phyloP scores from a whole-genome alignment of 2,888 invertebrate genomes.

The Rhabditophanes sp. region DNA sequence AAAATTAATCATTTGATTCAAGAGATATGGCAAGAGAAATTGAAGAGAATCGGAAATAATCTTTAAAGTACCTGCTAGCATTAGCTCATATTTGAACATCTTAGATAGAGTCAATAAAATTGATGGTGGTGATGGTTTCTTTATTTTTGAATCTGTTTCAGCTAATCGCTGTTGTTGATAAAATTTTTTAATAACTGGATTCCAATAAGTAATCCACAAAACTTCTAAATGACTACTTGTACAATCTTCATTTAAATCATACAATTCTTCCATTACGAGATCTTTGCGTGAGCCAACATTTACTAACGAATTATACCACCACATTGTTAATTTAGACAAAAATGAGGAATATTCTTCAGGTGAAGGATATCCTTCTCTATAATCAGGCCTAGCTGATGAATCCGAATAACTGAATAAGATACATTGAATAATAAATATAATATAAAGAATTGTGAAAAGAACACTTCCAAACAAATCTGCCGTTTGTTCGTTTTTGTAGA shows the following conservation, averaged over 20 bases:
- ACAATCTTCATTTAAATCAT: slow-evolving; percentile 25
- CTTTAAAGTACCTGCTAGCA: slow-evolving; percentile 57
- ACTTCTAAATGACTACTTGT: slow-evolving; percentile 16
- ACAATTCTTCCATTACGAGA: slow-evolving; percentile 28
- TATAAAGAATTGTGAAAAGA: too few species aligned
- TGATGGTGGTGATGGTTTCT: too few species aligned
- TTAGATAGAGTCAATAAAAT: slow-evolving; percentile 67
- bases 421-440: too few species aligned
- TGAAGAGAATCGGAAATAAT: slow-evolving; percentile 51
- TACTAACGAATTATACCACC: slow-evolving; percentile 34
- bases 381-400: too few species aligned
- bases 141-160: too few species aligned
- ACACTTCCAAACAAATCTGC: too few species aligned
- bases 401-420: too few species aligned
- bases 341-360: slow-evolving; percentile 56
- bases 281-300: slow-evolving; percentile 23
- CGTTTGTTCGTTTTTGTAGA: too few species aligned
- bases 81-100: slow-evolving; percentile 70
- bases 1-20: slow-evolving; percentile 55
- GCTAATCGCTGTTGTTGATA: too few species aligned
- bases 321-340: slow-evolving; percentile 25
- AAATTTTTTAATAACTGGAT: slow-evolving; percentile 19
- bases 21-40: slow-evolving; percentile 73
- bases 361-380: too few species aligned
- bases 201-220: slow-evolving; percentile 29